phyloP scores from a whole-genome alignment of 2,888 invertebrate species.

The Graphium colonna region DNA sequence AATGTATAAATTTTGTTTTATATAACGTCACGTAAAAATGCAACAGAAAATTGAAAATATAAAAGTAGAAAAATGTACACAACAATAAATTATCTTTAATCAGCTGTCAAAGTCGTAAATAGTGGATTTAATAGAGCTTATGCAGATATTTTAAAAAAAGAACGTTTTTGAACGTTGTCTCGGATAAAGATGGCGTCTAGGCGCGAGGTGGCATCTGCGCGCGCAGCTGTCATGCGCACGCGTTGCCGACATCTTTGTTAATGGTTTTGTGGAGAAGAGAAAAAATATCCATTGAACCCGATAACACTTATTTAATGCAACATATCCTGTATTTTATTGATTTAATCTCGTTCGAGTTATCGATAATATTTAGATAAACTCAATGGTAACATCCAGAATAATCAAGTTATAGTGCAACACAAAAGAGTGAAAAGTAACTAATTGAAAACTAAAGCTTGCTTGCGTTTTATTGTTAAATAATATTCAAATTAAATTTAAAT shows the following conservation, averaged over 20 bases:
- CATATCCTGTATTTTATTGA: neutral
- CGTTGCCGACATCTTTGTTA: slow-evolving; percentile 23
- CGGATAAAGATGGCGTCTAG: slow-evolving; percentile 15
- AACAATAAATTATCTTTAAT: slow-evolving; percentile 6
- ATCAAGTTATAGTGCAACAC: no score
- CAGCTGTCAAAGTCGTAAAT: slow-evolving; percentile 1
- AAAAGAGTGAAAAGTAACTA: no score
- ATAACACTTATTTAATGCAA: neutral
- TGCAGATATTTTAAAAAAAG: slow-evolving; percentile 10
- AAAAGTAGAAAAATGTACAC: neutral
- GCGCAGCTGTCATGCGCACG: slow-evolving; percentile 30
- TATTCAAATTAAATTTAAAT: no score
- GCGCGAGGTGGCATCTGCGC: slow-evolving; percentile 27
- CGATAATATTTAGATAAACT: neutral
- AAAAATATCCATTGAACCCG: slow-evolving; percentile 6
- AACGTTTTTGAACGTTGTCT: slow-evolving; percentile 16
- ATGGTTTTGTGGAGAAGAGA: slow-evolving; percentile 20
- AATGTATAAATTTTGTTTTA: no score
- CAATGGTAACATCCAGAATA: no score
- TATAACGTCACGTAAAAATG: no score
- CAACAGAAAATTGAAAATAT: no score
- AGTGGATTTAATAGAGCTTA: slow-evolving; percentile 5
- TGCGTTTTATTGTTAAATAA: no score
- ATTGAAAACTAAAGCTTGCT: no score
- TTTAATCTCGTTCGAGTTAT: neutral